phyloP scores from a whole-genome alignment of 23 tunicate genomes.

The Styela clava region DNA sequence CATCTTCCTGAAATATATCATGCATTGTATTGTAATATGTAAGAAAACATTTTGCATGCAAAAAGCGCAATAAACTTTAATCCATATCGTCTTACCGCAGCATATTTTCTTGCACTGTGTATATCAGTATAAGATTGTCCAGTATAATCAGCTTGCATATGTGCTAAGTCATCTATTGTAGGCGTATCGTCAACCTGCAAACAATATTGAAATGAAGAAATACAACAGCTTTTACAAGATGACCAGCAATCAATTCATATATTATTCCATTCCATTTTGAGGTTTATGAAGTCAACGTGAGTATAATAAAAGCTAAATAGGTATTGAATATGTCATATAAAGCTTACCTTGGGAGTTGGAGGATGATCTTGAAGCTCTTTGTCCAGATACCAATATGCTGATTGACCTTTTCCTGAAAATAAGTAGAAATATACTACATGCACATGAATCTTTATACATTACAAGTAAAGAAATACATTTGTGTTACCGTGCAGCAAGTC shows the following conservation, averaged over 20 bases:
- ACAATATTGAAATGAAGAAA: not conserved
- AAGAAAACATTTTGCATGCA: no score
- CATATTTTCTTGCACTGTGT: constrained; percentile 66
- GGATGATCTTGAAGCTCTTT: constrained; percentile 44
- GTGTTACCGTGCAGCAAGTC: no score
- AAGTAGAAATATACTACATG: no score
- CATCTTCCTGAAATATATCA: constrained; percentile 63
- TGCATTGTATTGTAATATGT: no score
- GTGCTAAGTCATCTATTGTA: constrained; percentile 66
- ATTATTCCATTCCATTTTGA: no score
- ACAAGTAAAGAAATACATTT: no score
- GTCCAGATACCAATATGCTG: constrained; percentile 81
- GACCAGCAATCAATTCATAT: not conserved
- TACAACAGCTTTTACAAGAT: not conserved
- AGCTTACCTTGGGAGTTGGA: constrained; percentile 23
- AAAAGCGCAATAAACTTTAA: no score
- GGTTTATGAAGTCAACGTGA: no score
- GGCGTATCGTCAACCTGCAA: constrained; percentile 6
- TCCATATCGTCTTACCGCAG: constrained; percentile 85
- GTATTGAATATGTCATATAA: no score
- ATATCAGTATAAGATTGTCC: constrained; percentile 60
- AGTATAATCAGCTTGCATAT: constrained; percentile 67
- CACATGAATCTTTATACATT: no score
- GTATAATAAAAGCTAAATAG: no score
- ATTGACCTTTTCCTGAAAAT: constrained; percentile 15